Conservation (phyloP, 2,888 invertebrate genomes). For the Pollenia amentaria region DNA sequence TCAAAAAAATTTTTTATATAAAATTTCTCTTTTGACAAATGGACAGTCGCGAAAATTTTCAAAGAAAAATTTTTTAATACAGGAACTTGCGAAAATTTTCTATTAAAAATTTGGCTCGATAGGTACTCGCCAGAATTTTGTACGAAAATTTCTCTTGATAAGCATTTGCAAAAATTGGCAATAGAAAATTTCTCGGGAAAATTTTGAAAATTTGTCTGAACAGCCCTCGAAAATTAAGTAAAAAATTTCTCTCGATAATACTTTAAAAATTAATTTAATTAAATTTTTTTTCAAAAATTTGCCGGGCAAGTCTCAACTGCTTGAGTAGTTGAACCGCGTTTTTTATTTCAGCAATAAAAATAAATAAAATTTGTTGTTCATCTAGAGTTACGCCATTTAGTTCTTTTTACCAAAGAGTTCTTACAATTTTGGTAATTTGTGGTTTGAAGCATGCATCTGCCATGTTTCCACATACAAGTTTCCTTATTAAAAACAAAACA, state of each 20-base stretch:
- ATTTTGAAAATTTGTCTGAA: no score
- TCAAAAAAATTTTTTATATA: no score
- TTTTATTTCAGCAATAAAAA: conserved; percentile 40
- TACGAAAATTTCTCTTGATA: no score
- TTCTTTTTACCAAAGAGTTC: conserved; percentile 28
- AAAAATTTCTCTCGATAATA: neutral
- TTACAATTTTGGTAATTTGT: conserved; percentile 63
- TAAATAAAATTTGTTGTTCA: conserved; percentile 46
- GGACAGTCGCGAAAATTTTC: no score
- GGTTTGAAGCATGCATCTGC: conserved; percentile 60
- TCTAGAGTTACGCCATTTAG: conserved; percentile 29
- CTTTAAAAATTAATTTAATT: neutral
- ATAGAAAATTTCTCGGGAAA: no score
- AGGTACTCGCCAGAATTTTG: no score
- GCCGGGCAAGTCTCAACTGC: conserved; percentile 20
- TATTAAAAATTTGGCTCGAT: no score
- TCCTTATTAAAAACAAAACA: conserved; percentile 52
- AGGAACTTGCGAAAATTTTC: no score
- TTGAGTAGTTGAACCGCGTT: conserved; percentile 10
- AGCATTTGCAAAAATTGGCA: no score
- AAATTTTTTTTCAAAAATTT: neutral
- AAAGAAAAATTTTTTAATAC: no score
- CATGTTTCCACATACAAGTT: conserved; percentile 56
- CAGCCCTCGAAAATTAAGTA: no score
- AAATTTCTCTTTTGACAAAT: no score